phyloP scores from a whole-genome alignment of 2,797 vertebrate genomes.

The Morelia viridis region DNA sequence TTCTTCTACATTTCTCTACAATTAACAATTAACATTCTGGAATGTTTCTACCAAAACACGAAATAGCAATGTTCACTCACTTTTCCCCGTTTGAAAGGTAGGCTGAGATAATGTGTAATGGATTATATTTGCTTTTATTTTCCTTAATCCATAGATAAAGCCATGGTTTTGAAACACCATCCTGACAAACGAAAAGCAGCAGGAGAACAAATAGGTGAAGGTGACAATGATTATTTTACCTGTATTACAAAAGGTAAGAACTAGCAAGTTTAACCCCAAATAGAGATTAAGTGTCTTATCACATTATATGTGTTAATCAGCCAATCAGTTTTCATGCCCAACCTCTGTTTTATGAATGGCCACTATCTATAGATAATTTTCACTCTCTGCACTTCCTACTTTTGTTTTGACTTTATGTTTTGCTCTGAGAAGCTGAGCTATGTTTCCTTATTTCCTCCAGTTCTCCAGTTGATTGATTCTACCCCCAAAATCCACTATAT shows the following conservation, averaged over 20 bases:
- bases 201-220: slow-evolving; percentile 95
- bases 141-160: slow-evolving; percentile 83
- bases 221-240: slow-evolving; percentile 93
- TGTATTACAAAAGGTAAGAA: slow-evolving; percentile 84
- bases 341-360: background rate
- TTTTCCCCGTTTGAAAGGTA: background rate
- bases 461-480: background rate
- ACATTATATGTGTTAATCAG: background rate
- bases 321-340: background rate
- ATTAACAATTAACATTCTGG: background rate
- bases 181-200: slow-evolving; percentile 98
- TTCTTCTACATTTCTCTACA: background rate
- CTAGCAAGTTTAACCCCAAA: background rate
- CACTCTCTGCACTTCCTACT: background rate
- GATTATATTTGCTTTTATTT: slow-evolving; percentile 39
- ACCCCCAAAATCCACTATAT: background rate
- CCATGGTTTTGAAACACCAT: slow-evolving; percentile 97
- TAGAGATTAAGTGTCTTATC: background rate
- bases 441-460: background rate
- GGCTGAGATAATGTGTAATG: background rate
- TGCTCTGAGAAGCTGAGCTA: background rate
- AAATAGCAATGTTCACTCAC: background rate
- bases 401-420: background rate
- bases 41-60: background rate
- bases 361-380: background rate